These are phyloP conservation scores for Andricus quercusramuli DNA, from an alignment of 2,888 invertebrate genomes.

Conservation along the genomic window DNA sequence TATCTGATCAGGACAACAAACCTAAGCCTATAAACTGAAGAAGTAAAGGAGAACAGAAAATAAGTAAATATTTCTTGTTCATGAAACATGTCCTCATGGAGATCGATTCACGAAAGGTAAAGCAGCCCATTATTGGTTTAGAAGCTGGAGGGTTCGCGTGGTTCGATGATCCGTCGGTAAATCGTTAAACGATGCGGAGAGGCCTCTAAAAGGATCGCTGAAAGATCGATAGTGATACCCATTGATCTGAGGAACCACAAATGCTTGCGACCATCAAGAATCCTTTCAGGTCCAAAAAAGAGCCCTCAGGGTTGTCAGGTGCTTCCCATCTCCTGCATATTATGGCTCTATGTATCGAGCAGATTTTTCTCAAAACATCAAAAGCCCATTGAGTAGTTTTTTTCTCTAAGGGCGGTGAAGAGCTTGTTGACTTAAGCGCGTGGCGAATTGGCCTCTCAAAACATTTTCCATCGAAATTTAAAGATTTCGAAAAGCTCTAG, in stretches of 20 bases:
- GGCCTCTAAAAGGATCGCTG: slow-evolving; percentile 20
- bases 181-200: slow-evolving; percentile 16
- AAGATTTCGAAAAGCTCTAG: slow-evolving; percentile 3
- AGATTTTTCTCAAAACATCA: slow-evolving; percentile 60
- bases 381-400: slow-evolving; percentile 57
- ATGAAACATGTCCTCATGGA: neutral
- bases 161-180: slow-evolving; percentile 25
- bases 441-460: slow-evolving; percentile 75
- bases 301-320: slow-evolving; percentile 72
- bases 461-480: slow-evolving; percentile 54
- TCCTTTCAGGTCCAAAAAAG: slow-evolving; percentile 60
- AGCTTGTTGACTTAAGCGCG: slow-evolving; percentile 77
- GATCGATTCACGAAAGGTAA: neutral
- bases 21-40: slow-evolving; percentile 7
- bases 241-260: slow-evolving; percentile 70
- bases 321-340: slow-evolving; percentile 61
- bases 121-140: slow-evolving; percentile 34
- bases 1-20: neutral
- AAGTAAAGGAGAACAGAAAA: neutral
- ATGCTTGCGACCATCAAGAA: slow-evolving; percentile 60
- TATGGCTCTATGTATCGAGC: slow-evolving; percentile 59
- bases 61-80: neutral
- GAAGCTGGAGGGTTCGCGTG: slow-evolving; percentile 1
- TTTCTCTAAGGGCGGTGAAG: slow-evolving; percentile 54
- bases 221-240: slow-evolving; percentile 70